phyloP scores from a whole-genome alignment of 2,797 vertebrate genomes.

The Psittacula derbiana region DNA sequence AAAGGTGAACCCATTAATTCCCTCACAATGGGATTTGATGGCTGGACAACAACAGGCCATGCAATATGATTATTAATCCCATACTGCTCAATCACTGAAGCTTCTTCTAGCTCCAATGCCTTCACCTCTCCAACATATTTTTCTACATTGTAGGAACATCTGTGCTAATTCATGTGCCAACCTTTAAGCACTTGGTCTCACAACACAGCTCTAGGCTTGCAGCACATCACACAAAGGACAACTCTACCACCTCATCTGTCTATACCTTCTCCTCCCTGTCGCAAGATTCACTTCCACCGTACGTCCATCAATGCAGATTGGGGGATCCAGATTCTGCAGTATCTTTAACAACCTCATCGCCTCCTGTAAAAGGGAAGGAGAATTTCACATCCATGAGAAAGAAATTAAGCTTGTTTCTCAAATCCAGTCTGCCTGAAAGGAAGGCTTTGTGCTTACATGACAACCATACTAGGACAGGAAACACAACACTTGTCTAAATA shows the following conservation, averaged over 20 bases:
- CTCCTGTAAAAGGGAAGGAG: conserved; percentile 81
- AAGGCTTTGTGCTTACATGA: neutral
- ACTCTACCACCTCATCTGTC: neutral
- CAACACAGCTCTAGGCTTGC: neutral
- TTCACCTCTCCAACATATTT: neutral
- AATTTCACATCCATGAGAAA: neutral
- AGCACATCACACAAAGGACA: neutral
- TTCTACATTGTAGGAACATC: neutral
- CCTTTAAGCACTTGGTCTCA: neutral
- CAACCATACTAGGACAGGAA: neutral
- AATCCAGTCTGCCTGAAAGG: neutral
- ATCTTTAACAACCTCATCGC: conserved; percentile 91
- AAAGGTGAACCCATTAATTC: neutral
- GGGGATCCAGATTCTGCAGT: conserved; percentile 85
- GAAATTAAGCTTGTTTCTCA: neutral
- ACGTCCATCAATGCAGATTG: conserved; percentile 90
- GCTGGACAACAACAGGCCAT: neutral
- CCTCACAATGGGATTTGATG: neutral
- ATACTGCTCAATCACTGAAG: neutral
- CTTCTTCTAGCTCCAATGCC: neutral
- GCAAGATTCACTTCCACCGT: conserved; percentile 92
- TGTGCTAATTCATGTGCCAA: neutral
- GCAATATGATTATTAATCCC: neutral
- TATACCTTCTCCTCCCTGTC: conserved; percentile 78
- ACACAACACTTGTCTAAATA: neutral